Base-by-base conservation (phyloP, 2,888 invertebrate species). In the Sepiola atlantica region DNA sequence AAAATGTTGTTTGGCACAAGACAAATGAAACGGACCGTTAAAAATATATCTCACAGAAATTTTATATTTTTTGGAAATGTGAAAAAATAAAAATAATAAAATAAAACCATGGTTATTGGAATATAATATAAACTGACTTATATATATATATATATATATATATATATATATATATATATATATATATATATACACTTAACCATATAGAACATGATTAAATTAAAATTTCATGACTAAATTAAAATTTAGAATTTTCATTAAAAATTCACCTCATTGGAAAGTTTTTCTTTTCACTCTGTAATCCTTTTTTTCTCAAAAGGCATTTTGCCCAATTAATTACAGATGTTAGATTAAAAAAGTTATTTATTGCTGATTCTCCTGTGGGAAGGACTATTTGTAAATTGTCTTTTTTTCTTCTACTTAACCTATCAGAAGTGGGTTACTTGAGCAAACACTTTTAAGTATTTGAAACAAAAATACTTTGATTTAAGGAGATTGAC, bases 101-200 rank as follows among this genome's bases (percentile, higher is more conserved):
- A n/a, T n/a, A n/a, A n/a, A n/a, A n/a, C n/a, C n/a, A n/a, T n/a
- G n/a, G n/a, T n/a, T n/a, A n/a, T n/a, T n/a, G n/a, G n/a, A n/a
- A n/a, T n/a, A n/a, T n/a, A n/a, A n/a, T n/a, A n/a, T n/a, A n/a
- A n/a, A 45, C 8, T 4, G 2, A 45, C 8, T 28, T n/a, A 77
- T 14, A 77, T 14, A 77, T 14, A 77, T 1, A 77, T 10, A 28
- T 0, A 28, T 14, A 28, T 10, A 28, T 28, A 77, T 77, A 77
- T 77, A 77, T 77, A 77, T 77, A 77, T 28, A 77, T 77, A 77
- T 77, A 77, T 77, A 77, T 77, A 77, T 77, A 77, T 61, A 61
- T 61, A 61, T 61, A 61, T 61, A 61, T 61, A 55, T 61, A 8
- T 24, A 21, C 20, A 24, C 21, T 61, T 61, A 21, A 61, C 0